Conservation (phyloP, 2,797 vertebrate species). For the Sciurus vulgaris region DNA sequence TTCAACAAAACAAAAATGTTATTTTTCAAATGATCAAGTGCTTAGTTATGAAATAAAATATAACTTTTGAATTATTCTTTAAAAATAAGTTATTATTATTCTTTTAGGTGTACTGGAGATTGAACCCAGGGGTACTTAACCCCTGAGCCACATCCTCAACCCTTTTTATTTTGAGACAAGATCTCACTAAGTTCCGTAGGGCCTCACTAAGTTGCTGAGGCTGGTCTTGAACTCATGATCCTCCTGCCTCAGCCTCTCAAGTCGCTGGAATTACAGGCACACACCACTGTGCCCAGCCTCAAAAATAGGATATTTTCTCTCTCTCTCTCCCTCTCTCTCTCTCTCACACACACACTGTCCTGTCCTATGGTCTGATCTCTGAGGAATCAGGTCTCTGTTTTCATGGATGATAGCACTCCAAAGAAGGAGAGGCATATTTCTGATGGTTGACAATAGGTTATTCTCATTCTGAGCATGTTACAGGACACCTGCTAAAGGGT, state of each 20-base stretch:
- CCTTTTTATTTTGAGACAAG: too few relatives aligned
- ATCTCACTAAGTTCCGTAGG: too few relatives aligned
- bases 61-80: background rate
- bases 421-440: background rate
- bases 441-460: background rate
- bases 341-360: background rate
- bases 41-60: slow-evolving; percentile 13
- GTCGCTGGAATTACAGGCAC: too few relatives aligned
- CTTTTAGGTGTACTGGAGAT: too few relatives aligned
- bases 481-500: background rate
- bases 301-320: background rate
- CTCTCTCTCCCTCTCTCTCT: background rate
- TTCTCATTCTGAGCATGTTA: background rate
- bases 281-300: too few relatives aligned
- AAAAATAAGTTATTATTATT: background rate
- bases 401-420: background rate
- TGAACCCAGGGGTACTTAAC: too few relatives aligned
- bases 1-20: slow-evolving; percentile 39
- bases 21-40: background rate
- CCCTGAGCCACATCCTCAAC: too few relatives aligned
- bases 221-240: too few relatives aligned
- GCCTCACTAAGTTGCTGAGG: too few relatives aligned
- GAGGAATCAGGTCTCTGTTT: slow-evolving; percentile 22
- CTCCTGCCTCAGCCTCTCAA: too few relatives aligned
- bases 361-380: background rate